These are phyloP conservation scores for Corvus cornix DNA, from an alignment of 2,113 vertebrate species.

Conservation along the genomic window DNA sequence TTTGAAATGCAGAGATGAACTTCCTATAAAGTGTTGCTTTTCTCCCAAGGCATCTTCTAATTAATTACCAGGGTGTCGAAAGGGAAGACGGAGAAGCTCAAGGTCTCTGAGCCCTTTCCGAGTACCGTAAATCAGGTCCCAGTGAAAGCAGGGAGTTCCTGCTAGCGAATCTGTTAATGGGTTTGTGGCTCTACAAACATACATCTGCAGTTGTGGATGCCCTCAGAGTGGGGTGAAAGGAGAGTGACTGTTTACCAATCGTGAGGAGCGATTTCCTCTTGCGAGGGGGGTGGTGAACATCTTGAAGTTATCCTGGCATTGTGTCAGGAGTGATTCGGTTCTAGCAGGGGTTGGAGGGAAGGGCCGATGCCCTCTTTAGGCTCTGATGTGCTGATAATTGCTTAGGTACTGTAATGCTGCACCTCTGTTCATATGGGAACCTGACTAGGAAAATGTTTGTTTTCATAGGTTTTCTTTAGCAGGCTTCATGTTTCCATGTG, in stretches of 20 bases:
- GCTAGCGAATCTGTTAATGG: neutral
- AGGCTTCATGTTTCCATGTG: fast-evolving
- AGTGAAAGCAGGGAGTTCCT: neutral
- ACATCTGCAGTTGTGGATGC: neutral
- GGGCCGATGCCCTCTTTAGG: neutral
- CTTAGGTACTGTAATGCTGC: neutral
- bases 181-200: neutral
- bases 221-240: neutral
- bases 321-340: fast-evolving
- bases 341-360: neutral
- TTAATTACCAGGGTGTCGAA: neutral
- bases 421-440: neutral
- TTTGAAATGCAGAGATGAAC: neutral
- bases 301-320: neutral
- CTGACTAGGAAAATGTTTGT: neutral
- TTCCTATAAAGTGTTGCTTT: neutral
- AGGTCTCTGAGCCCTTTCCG: neutral
- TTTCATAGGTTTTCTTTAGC: neutral
- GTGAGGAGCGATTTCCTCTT: neutral
- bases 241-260: neutral
- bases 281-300: neutral
- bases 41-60: neutral
- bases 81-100: neutral
- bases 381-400: neutral
- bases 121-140: fast-evolving